phyloP scores from a whole-genome alignment of 2,888 invertebrate genomes.

The Leptinotarsa peninsularis region DNA sequence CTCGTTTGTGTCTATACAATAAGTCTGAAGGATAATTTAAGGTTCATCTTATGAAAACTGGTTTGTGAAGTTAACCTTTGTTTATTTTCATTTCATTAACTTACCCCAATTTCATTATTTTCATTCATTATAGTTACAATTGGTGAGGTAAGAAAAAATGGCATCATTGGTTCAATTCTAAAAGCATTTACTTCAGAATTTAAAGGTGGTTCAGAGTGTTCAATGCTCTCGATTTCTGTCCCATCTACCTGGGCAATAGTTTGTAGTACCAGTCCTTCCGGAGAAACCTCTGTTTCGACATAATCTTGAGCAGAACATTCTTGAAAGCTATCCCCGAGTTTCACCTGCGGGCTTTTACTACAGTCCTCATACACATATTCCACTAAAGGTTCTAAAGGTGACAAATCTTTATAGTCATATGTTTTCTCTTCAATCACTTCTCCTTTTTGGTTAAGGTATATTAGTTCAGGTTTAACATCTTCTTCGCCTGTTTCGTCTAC shows the following conservation, averaged over 20 bases:
- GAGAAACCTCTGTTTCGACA: slow-evolving; percentile 7
- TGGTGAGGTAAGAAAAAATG: slow-evolving; percentile 44
- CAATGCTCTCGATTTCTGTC: slow-evolving; percentile 19
- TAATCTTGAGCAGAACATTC: slow-evolving; percentile 25
- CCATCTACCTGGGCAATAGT: background rate
- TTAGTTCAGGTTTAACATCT: slow-evolving; percentile 18
- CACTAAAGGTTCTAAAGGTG: slow-evolving; percentile 38
- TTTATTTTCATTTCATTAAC: background rate
- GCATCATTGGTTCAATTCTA: slow-evolving; percentile 41
- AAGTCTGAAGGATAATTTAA: no score
- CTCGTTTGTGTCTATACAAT: no score
- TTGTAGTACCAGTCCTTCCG: background rate
- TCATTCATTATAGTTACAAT: slow-evolving; percentile 40
- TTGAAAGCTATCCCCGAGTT: slow-evolving; percentile 21
- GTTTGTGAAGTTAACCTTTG: no score
- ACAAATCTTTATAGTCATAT: slow-evolving; percentile 31
- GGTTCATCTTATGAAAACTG: background rate
- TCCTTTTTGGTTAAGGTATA: slow-evolving; percentile 11
- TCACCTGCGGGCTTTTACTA: slow-evolving; percentile 2
- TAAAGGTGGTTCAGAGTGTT: background rate
- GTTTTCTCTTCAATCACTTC: slow-evolving; percentile 14
- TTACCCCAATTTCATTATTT: slow-evolving; percentile 40
- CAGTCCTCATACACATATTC: slow-evolving; percentile 42
- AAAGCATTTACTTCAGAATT: background rate
- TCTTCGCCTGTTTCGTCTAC: slow-evolving; percentile 5